Evolutionary conservation across 2,113 vertebrate genomes (phyloP).

Genomic region (Neotoma lepida): DNA sequence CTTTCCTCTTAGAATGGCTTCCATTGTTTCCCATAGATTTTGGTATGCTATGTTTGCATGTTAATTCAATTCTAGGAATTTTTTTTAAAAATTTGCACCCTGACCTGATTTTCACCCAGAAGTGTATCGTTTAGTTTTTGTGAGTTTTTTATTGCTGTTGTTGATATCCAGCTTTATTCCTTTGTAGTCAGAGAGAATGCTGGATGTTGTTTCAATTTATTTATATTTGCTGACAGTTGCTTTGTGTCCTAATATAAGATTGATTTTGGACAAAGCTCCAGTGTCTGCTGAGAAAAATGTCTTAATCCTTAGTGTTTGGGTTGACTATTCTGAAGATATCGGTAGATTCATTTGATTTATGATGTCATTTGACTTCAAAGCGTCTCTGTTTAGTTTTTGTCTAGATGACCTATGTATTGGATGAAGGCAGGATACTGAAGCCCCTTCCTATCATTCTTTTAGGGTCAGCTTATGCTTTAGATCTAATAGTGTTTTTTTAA

Average conservation of each 20-base stretch:
- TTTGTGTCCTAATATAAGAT: not conserved
- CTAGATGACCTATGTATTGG: not conserved
- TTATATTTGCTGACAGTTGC: not conserved
- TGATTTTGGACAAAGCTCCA: not conserved
- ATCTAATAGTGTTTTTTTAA: not conserved
- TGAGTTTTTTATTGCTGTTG: not conserved
- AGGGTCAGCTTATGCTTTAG: not conserved
- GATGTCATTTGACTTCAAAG: not conserved
- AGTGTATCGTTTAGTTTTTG: not conserved
- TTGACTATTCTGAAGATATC: not conserved
- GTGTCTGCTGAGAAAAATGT: not conserved
- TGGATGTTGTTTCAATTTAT: not conserved
- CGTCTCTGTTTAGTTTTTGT: not conserved
- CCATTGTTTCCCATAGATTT: not conserved
- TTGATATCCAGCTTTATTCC: not conserved
- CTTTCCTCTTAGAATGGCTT: not conserved
- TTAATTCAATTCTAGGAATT: not conserved
- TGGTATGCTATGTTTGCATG: not conserved
- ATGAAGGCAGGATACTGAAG: not conserved
- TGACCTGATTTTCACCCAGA: not conserved
- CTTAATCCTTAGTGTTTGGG: not conserved
- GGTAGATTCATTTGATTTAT: not conserved
- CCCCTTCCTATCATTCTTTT: not conserved
- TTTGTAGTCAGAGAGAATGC: not conserved
- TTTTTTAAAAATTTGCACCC: not conserved